Percentiles rank a stretch among this genome's conserved stretches.
These are phyloP conservation scores for Dermochelys coriacea DNA, from an alignment of 2,797 vertebrate genomes.

Conservation along the genomic window DNA sequence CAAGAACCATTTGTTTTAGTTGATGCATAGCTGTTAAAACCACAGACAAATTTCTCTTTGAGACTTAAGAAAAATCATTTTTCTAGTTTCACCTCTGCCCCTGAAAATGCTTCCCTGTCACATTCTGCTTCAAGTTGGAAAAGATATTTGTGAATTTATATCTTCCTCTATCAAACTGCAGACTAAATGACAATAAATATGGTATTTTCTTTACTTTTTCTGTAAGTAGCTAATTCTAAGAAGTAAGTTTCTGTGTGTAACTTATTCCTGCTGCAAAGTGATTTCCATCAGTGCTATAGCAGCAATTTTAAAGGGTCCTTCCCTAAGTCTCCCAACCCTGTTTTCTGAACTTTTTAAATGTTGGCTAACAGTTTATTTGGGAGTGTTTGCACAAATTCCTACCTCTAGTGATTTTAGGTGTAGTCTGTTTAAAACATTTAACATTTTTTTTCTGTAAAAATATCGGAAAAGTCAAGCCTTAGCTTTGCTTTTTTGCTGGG, in stretches of 20 bases:
- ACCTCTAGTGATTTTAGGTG: not conserved
- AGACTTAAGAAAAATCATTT: not conserved
- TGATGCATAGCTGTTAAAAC: not conserved
- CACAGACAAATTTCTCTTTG: not conserved
- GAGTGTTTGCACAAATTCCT: not conserved
- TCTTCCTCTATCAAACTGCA: not conserved
- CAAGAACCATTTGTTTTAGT: fast-evolving
- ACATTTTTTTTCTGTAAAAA: not conserved
- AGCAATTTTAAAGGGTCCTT: not conserved
- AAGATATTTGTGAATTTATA: not conserved
- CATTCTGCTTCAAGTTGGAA: conserved; percentile 10
- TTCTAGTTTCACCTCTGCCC: not conserved
- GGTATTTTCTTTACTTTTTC: not conserved
- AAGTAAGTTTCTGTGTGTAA: not conserved
- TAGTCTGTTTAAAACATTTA: not conserved
- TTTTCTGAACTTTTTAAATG: not conserved
- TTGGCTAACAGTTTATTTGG: not conserved
- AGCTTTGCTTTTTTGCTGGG: not conserved
- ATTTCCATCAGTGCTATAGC: not conserved
- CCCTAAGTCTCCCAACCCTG: not conserved
- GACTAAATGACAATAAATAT: not conserved
- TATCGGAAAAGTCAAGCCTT: not conserved
- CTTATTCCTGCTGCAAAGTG: not conserved
- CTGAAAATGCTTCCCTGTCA: not conserved
- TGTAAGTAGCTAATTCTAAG: not conserved